Conservation (phyloP, 2,113 vertebrate species). For the Cynocephalus volans region DNA sequence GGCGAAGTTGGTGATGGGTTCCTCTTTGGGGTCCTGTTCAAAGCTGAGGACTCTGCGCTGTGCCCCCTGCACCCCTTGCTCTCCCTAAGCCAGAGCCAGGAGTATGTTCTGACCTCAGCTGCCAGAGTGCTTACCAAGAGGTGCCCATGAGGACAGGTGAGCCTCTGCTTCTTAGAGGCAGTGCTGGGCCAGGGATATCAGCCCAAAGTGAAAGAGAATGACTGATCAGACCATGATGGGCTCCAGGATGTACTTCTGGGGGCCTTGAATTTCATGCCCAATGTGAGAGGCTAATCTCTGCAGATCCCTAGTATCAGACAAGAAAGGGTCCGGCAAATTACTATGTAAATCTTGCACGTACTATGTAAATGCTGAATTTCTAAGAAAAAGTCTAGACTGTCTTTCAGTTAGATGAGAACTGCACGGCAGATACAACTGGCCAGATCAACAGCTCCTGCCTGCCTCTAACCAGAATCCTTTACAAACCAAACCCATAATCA, state of each 20-base stretch:
- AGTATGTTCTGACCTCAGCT: neutral
- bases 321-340: neutral
- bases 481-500: neutral
- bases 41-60: neutral
- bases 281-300: neutral
- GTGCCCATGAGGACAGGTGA: neutral
- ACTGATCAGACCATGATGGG: neutral
- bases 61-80: neutral
- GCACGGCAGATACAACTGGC: neutral
- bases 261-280: too few species aligned
- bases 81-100: neutral
- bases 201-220: rapidly evolving
- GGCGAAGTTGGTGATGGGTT: too few species aligned
- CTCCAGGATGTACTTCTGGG: neutral
- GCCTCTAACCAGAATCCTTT: neutral
- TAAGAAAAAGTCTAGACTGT: neutral
- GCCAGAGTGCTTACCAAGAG: too few species aligned
- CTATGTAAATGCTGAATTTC: neutral
- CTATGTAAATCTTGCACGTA: neutral
- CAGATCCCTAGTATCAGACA: neutral
- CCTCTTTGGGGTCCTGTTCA: neutral
- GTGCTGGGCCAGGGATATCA: neutral
- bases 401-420: neutral
- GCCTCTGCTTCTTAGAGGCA: neutral
- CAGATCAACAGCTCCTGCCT: neutral